A percentile compares a stretch with the other conserved stretches of the same genome.
These are phyloP conservation scores for Anniella stebbinsi DNA, from an alignment of 2,797 vertebrate genomes.

Conservation along the genomic window DNA sequence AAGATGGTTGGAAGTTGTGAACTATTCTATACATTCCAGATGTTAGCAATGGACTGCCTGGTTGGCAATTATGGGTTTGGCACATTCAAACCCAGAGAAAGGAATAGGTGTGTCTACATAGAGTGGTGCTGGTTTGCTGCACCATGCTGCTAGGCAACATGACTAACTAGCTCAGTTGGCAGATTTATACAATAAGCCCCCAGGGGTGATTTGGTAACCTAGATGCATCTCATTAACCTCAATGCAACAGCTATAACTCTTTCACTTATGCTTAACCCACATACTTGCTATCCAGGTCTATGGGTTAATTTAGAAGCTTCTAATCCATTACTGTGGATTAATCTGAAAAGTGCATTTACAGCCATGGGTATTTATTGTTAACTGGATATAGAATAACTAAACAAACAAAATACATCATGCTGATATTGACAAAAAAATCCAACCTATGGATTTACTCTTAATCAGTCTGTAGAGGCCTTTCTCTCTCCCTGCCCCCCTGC, in stretches of 20 bases:
- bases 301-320: conserved; percentile 44
- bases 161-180: conserved; percentile 45
- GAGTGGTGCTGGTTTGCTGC: neutral
- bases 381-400: conserved; percentile 29
- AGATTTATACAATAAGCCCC: conserved; percentile 50
- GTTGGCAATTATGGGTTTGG: neutral
- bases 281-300: conserved; percentile 52
- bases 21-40: neutral
- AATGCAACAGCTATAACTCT: conserved; percentile 55
- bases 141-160: conserved; percentile 50
- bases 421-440: conserved; percentile 19
- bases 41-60: neutral
- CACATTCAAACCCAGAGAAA: neutral
- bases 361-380: neutral
- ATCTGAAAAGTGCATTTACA: conserved; percentile 10
- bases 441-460: conserved; percentile 39
- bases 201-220: conserved; percentile 60
- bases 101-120: neutral
- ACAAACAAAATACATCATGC: conserved; percentile 25
- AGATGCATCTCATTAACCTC: conserved; percentile 76
- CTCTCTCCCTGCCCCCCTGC: conserved; percentile 6
- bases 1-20: neutral
- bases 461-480: conserved; percentile 7
- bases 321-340: conserved; percentile 47
- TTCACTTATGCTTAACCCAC: conserved; percentile 62